Conservation (phyloP, 2,797 vertebrate genomes). For the Bradypodion ventrale region DNA sequence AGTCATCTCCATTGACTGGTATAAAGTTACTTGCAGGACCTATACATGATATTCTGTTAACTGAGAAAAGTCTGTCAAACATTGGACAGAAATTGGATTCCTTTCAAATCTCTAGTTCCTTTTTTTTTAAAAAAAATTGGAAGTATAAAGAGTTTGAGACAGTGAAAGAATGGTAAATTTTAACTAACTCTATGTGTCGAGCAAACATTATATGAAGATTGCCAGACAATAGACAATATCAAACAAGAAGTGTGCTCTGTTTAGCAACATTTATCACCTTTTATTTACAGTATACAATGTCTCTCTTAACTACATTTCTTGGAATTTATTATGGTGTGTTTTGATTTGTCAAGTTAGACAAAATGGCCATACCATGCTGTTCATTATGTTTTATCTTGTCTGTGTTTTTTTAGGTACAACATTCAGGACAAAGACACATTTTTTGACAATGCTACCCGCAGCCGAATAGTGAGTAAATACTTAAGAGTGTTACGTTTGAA, state of each 20-base stretch:
- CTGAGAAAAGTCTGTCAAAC: too few relatives aligned
- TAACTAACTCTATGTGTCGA: not conserved
- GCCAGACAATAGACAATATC: not conserved
- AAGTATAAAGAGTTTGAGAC: not conserved
- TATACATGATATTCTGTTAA: too few relatives aligned
- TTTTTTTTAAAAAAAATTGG: not conserved
- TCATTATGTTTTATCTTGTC: not conserved
- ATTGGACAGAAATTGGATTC: too few relatives aligned
- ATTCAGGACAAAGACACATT: constrained; percentile 90
- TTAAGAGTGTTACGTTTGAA: not conserved
- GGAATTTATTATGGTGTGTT: not conserved
- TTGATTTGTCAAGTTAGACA: constrained; percentile 20
- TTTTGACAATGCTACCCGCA: constrained; percentile 93
- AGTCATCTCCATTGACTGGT: too few relatives aligned
- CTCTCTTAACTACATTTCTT: not conserved
- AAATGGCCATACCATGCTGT: not conserved
- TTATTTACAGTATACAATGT: constrained; percentile 9
- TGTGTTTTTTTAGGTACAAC: constrained; percentile 82
- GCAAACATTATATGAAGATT: not conserved
- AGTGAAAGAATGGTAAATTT: not conserved
- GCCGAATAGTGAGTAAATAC: constrained; percentile 91
- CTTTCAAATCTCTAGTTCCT: not conserved
- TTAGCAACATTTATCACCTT: not conserved
- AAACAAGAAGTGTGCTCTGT: not conserved
- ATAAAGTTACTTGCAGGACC: too few relatives aligned